Evolutionary conservation across 2,797 vertebrate genomes (phyloP), one percentile per base, ranked within the genome.

Genomic region (Parauchenoglanis punctatus): DNA sequence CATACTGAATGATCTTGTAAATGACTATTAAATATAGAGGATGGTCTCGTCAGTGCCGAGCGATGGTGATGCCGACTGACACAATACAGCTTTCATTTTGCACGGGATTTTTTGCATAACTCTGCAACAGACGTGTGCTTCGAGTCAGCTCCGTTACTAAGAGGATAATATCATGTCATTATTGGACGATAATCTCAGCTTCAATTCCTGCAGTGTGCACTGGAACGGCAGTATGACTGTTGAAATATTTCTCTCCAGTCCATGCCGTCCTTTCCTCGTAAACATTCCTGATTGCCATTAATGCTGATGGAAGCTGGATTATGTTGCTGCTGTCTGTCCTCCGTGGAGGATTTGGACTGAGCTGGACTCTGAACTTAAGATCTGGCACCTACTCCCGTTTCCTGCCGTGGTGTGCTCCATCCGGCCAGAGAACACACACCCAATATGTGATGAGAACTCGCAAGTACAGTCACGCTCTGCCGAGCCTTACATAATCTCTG

Each of bases 401-500:
- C 67, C 87, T 90, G 68, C 68, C 85, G 52, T 81, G 44, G 49
- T 65, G 63, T 5, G 84, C 76, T 88, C 58, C 67, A 59, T 87
- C 88, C 91, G 92, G 91, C 83, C 87, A 28, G 63, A 25, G 83
- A 83, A 65, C 67, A 20, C 78, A 75, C 90, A 90, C 78, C 88
- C 87, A 81, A 91, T 91, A 93, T 95, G 93, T 92, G 90, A 94
- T 91, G 89, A 89, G 68, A 40, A 72, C 56, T 73, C 8, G 1
- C 56, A 46, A 44, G 67, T 20, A 28, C 11, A n/a, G 89, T 59
- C 89, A 91, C 88, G 87, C 88, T 93, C 89, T 86, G 88, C 81
- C 56, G 87, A 91, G 87, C 54, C 65, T 93, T 91, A 91, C 91
- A 76, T 91, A 93, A 93, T 90, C 83, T 40, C 67, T 8, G 72